phyloP scores from a whole-genome alignment of 2,888 invertebrate genomes.

The Cinara cedri region DNA sequence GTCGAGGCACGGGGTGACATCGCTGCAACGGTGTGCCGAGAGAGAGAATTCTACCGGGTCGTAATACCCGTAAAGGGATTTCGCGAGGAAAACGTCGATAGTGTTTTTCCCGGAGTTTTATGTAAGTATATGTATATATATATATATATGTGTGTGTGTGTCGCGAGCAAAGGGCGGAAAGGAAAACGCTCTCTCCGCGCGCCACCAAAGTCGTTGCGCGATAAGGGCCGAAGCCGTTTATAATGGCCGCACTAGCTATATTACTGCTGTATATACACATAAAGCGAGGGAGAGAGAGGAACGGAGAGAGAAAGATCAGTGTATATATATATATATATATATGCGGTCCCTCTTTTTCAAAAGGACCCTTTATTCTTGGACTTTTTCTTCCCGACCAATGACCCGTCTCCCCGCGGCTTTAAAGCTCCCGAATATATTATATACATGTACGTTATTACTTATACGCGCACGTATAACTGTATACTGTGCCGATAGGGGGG shows the following conservation, averaged over 20 bases:
- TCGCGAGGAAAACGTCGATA: slow-evolving; percentile 54
- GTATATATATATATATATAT: not conserved
- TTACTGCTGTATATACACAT: no score
- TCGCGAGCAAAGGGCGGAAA: slow-evolving; percentile 34
- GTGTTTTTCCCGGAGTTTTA: slow-evolving; percentile 50
- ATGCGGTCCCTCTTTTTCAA: slow-evolving; percentile 46
- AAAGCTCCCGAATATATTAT: slow-evolving; percentile 33
- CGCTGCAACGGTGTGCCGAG: slow-evolving; percentile 26
- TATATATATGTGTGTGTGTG: not conserved
- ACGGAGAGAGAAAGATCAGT: not conserved
- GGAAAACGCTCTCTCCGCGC: slow-evolving; percentile 42
- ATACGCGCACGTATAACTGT: not conserved
- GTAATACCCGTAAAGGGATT: slow-evolving; percentile 57
- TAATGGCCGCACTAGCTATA: slow-evolving; percentile 44
- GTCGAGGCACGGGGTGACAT: no score
- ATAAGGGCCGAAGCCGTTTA: slow-evolving; percentile 55
- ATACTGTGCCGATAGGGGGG: no score
- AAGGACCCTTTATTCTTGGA: slow-evolving; percentile 54
- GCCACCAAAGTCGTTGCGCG: slow-evolving; percentile 36
- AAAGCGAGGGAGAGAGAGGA: not conserved
- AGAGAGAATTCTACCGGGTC: slow-evolving; percentile 51
- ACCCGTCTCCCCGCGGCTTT: slow-evolving; percentile 54
- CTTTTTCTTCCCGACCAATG: slow-evolving; percentile 56
- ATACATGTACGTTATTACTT: not conserved
- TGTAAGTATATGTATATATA: slow-evolving; percentile 22